These are phyloP conservation scores for Zootermopsis nevadensis DNA, from an alignment of 2,888 invertebrate species.

Conservation along the genomic window DNA sequence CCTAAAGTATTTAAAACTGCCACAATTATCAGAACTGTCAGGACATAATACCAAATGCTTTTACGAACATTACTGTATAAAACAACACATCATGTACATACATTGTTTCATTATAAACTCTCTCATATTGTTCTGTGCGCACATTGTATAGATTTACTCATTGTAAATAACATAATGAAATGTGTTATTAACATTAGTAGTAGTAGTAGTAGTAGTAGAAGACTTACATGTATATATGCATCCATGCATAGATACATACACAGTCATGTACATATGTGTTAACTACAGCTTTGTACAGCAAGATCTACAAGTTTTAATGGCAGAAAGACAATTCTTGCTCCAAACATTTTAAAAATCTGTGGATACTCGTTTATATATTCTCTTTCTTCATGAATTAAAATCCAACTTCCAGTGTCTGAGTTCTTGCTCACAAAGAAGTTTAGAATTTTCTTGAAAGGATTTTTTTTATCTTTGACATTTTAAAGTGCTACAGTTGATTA, in stretches of 20 bases:
- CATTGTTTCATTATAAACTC: constrained; percentile 29
- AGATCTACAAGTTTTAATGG: background rate
- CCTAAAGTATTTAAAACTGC: background rate
- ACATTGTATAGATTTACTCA: constrained; percentile 33
- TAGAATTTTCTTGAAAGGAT: too few species aligned
- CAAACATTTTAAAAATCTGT: background rate
- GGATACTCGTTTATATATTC: too few species aligned
- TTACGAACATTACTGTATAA: background rate
- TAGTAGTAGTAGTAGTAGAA: background rate
- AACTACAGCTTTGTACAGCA: background rate
- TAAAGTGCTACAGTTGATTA: too few species aligned
- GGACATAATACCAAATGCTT: background rate
- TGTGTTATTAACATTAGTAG: constrained; percentile 17
- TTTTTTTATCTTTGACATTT: too few species aligned
- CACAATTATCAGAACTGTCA: background rate
- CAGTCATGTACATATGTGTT: background rate
- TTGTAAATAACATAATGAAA: constrained; percentile 34
- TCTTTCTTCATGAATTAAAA: too few species aligned
- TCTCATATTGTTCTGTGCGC: constrained; percentile 21
- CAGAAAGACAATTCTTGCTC: background rate
- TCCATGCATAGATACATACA: too few species aligned
- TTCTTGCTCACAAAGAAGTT: too few species aligned
- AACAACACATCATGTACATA: constrained; percentile 27
- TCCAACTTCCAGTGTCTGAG: too few species aligned
- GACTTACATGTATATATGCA: background rate